Evolutionary conservation across 2,113 vertebrate species (phyloP).

Genomic region (Cariama cristata): DNA sequence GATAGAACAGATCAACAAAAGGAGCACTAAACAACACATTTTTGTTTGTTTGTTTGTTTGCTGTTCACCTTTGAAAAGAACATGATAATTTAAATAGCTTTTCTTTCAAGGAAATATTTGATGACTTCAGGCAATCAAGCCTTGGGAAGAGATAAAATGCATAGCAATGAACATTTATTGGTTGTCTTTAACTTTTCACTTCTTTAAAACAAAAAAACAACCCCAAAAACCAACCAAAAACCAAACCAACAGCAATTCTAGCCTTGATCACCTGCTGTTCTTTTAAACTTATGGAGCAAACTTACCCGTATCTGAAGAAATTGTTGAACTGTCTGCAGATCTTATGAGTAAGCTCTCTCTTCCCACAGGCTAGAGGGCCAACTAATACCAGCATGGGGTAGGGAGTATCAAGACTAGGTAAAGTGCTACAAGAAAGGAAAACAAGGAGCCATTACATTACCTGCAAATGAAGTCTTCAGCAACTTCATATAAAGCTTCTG

Average conservation of each 20-base stretch:
- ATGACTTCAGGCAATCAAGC: background rate
- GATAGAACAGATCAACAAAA: background rate
- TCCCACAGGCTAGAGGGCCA: constrained; percentile 88
- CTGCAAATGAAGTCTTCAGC: background rate
- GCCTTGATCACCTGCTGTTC: background rate
- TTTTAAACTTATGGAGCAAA: background rate
- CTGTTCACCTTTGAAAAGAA: background rate
- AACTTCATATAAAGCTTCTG: background rate
- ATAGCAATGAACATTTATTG: background rate
- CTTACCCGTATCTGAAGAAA: constrained; percentile 90
- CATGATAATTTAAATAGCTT: background rate
- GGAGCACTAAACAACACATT: background rate
- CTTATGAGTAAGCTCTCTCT: constrained; percentile 85
- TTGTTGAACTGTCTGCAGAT: constrained; percentile 86
- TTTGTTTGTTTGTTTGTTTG: background rate
- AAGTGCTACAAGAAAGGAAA: constrained; percentile 78
- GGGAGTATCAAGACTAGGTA: constrained; percentile 77
- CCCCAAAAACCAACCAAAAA: background rate
- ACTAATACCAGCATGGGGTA: constrained; percentile 91
- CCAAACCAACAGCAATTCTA: background rate
- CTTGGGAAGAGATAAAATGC: background rate
- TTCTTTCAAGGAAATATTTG: background rate
- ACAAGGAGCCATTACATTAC: background rate
- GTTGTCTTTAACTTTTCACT: background rate
- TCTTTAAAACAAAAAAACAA: background rate